These are phyloP conservation scores for Diaperis boleti DNA, from an alignment of 2,888 invertebrate species.

Conservation along the genomic window DNA sequence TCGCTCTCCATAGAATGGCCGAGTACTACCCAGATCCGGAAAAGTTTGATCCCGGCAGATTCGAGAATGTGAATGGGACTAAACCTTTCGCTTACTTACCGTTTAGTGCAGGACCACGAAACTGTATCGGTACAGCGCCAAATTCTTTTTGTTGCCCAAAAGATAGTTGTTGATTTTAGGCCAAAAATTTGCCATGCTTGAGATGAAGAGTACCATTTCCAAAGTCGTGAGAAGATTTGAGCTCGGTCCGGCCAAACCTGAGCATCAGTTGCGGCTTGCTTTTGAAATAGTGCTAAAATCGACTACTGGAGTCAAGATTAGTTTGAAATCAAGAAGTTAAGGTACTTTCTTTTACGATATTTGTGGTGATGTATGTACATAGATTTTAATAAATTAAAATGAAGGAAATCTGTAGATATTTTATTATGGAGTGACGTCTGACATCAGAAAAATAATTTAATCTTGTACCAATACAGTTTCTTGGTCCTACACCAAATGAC, in stretches of 20 bases:
- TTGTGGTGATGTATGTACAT: no score
- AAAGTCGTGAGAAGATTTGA: slow-evolving; percentile 68
- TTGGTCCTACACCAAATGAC: no score
- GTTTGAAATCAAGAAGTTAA: not conserved
- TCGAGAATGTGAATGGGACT: slow-evolving; percentile 59
- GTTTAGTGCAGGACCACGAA: slow-evolving; percentile 74
- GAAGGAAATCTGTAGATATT: no score
- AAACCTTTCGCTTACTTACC: slow-evolving; percentile 70
- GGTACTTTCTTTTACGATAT: no score
- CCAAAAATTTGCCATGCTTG: slow-evolving; percentile 69
- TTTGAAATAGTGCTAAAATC: slow-evolving; percentile 21
- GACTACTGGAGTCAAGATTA: slow-evolving; percentile 18
- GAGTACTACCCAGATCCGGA: slow-evolving; percentile 69
- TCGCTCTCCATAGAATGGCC: slow-evolving; percentile 60
- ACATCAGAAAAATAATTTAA: no score
- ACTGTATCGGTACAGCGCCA: slow-evolving; percentile 73
- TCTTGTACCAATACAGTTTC: no score
- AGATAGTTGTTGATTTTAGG: slow-evolving; percentile 51
- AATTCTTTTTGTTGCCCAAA: not conserved
- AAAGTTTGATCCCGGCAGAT: slow-evolving; percentile 69
- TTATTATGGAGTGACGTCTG: no score
- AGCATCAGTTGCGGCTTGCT: slow-evolving; percentile 38
- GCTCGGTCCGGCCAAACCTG: slow-evolving; percentile 45
- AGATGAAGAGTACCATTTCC: slow-evolving; percentile 69
- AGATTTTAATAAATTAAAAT: no score